A percentile compares a stretch with the other conserved stretches of the same genome.
Conservation (phyloP, 2,113 vertebrate genomes). For the Manacus vitellinus region DNA sequence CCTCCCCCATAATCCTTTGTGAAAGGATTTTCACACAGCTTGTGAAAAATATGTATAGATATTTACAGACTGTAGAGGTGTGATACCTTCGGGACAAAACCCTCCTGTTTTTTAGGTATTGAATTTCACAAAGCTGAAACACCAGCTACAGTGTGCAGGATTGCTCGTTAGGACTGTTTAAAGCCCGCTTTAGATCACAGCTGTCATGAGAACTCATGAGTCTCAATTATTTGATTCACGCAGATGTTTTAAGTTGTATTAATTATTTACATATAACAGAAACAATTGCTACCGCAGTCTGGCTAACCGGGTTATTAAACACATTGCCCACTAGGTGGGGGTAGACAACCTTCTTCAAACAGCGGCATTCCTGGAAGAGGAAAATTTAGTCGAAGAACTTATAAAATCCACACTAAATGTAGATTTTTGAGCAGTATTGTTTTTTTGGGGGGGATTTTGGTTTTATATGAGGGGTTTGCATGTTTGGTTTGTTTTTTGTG, state of each 20-base stretch:
- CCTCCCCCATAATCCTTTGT: too few relatives aligned
- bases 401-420: neutral
- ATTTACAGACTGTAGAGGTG: slow-evolving; percentile 42
- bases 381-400: fast-evolving
- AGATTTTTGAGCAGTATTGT: fast-evolving
- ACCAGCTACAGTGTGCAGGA: neutral
- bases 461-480: neutral
- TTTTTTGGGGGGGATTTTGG: neutral
- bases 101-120: slow-evolving; percentile 19
- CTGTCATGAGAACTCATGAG: slow-evolving; percentile 21
- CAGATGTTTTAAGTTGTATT: slow-evolving; percentile 9
- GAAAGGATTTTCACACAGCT: neutral
- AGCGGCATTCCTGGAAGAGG: fast-evolving
- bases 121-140: slow-evolving; percentile 9
- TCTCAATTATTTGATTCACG: slow-evolving; percentile 35
- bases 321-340: slow-evolving; percentile 69
- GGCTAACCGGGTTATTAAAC: neutral
- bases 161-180: slow-evolving; percentile 31
- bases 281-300: neutral
- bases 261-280: slow-evolving; percentile 42
- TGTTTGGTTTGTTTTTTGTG: neutral
- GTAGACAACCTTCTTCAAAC: slow-evolving; percentile 47
- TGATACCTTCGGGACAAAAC: slow-evolving; percentile 23
- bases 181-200: slow-evolving; percentile 42
- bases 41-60: slow-evolving; percentile 55